Conservation (phyloP, 2,113 vertebrate genomes). For the Fregata magnificens region DNA sequence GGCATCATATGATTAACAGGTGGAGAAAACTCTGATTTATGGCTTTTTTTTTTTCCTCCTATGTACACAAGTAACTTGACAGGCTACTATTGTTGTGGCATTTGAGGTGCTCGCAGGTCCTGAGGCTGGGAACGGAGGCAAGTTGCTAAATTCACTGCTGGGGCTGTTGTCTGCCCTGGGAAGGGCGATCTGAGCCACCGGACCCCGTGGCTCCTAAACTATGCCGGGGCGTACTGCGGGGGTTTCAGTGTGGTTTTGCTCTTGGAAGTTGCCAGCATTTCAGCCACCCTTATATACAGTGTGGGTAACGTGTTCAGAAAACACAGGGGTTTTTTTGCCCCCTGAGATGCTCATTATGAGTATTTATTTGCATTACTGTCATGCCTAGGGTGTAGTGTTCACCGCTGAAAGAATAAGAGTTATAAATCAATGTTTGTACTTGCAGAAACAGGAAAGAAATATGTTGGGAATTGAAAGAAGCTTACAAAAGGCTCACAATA, state of each 20-base stretch:
- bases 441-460: background rate
- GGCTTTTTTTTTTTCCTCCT: background rate
- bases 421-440: background rate
- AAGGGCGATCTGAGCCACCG: background rate
- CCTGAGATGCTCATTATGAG: background rate
- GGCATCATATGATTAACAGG: background rate
- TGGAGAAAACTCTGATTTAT: background rate
- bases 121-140: background rate
- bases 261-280: background rate
- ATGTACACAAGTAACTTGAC: background rate
- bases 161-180: background rate
- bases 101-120: background rate
- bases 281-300: background rate
- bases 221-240: fast-evolving
- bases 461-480: background rate
- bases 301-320: background rate
- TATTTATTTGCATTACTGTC: background rate
- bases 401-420: background rate
- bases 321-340: background rate
- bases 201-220: background rate
- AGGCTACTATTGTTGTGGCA: background rate
- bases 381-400: background rate
- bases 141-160: background rate
- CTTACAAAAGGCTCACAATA: background rate
- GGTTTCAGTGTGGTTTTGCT: background rate